Conservation (phyloP, 2,888 invertebrate genomes). For the Patella depressa region DNA sequence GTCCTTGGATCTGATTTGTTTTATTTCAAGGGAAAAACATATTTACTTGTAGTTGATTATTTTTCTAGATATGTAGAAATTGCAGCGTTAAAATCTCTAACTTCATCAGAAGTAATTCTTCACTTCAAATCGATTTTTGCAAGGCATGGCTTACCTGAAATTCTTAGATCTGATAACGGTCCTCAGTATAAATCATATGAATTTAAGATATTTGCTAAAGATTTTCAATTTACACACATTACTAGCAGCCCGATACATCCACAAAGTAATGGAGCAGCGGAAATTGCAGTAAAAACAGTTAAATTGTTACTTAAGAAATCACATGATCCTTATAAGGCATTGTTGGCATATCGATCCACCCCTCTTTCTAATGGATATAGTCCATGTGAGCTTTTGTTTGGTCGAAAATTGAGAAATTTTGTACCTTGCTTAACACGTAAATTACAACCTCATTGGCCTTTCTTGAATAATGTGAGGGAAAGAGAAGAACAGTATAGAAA, state of each 20-base stretch:
- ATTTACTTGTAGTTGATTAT: conserved; percentile 21
- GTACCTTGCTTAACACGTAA: background rate
- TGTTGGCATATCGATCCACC: conserved; percentile 18
- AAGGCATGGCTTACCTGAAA: background rate
- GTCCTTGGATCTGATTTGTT: conserved; percentile 43
- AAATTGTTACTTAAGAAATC: conserved; percentile 1
- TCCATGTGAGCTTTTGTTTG: conserved; percentile 23
- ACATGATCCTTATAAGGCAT: conserved; percentile 18
- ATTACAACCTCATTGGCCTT: conserved; percentile 4
- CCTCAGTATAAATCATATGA: background rate
- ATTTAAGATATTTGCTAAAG: background rate
- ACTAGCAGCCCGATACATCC: background rate
- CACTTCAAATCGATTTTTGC: conserved; percentile 1
- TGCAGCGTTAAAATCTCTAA: background rate
- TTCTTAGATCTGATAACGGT: background rate
- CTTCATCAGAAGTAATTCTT: background rate
- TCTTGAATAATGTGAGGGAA: conserved; percentile 23
- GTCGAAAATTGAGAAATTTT: conserved; percentile 19
- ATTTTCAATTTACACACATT: background rate
- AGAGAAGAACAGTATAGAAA: background rate
- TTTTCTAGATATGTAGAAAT: conserved; percentile 13
- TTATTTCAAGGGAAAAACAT: conserved; percentile 32
- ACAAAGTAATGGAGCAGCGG: background rate
- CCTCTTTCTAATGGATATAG: conserved; percentile 17
- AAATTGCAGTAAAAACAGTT: background rate